Percentiles rank a stretch among this genome's conserved stretches.
These are phyloP conservation scores for Itoplectis maculator DNA, from an alignment of 2,888 invertebrate genomes.

Conservation along the genomic window DNA sequence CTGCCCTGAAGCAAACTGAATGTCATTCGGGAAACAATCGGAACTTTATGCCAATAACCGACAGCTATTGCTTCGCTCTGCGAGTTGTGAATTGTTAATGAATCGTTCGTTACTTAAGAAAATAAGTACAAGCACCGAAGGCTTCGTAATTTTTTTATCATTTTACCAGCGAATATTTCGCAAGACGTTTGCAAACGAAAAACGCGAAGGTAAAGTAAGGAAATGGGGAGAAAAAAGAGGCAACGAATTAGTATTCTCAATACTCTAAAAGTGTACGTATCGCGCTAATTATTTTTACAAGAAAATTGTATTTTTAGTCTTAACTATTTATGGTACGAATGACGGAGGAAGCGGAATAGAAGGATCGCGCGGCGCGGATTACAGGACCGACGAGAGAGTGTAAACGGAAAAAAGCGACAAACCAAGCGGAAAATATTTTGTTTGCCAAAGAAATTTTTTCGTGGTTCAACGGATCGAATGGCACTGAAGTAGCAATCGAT, in stretches of 20 bases:
- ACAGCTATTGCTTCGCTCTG: not conserved
- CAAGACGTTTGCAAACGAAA: too few species aligned
- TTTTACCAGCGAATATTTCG: not conserved
- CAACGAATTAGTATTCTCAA: slow-evolving; percentile 6
- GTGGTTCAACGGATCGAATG: slow-evolving; percentile 30
- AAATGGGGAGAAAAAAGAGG: too few species aligned
- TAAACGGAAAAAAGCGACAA: slow-evolving; percentile 35
- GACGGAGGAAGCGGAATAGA: slow-evolving; percentile 22
- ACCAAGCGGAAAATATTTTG: slow-evolving; percentile 48
- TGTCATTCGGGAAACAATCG: not conserved
- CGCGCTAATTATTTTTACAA: not conserved
- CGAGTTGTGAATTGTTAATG: slow-evolving; percentile 7
- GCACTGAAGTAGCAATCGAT: slow-evolving; percentile 25
- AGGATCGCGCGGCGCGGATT: slow-evolving; percentile 13
- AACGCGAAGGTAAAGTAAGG: too few species aligned
- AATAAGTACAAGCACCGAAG: slow-evolving; percentile 16
- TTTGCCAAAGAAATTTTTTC: slow-evolving; percentile 69
- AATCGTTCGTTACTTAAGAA: slow-evolving; percentile 1
- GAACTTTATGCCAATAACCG: slow-evolving; percentile 1
- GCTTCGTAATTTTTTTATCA: not conserved
- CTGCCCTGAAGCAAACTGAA: not conserved
- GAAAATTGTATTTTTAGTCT: slow-evolving; percentile 17
- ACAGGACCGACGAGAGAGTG: slow-evolving; percentile 22
- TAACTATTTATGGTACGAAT: slow-evolving; percentile 62
- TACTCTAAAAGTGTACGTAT: not conserved